Percentiles rank a stretch among this genome's conserved stretches.
phyloP scores from a whole-genome alignment of 2,113 vertebrate genomes.

The Heptranchias perlo region DNA sequence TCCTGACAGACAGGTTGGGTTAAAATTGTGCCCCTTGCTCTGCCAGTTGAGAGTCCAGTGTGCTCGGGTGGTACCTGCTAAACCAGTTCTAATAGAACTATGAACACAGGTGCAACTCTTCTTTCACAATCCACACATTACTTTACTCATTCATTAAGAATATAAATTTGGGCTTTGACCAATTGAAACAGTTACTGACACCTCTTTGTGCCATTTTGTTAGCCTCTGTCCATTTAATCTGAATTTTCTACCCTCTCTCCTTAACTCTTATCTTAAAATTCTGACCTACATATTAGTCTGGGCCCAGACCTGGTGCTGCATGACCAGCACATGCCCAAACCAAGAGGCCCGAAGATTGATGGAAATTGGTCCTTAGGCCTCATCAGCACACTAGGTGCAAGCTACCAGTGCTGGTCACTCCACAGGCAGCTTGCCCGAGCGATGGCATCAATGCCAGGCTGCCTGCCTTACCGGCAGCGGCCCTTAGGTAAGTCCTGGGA shows the following conservation, averaged over 20 bases:
- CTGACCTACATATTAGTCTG: background rate
- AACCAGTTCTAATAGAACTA: too few relatives aligned
- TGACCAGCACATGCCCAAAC: background rate
- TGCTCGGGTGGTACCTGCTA: too few relatives aligned
- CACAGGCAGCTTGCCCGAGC: background rate
- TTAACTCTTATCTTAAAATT: background rate
- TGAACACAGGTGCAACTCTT: too few relatives aligned
- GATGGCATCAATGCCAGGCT: background rate
- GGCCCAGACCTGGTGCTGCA: background rate
- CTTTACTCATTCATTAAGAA: too few relatives aligned
- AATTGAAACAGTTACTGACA: too few relatives aligned
- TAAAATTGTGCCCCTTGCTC: background rate
- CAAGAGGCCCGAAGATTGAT: background rate
- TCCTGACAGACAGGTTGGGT: background rate
- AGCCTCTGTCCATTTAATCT: too few relatives aligned
- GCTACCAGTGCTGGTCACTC: background rate
- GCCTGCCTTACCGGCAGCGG: too few relatives aligned
- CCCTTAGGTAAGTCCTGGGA: too few relatives aligned
- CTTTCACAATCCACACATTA: too few relatives aligned
- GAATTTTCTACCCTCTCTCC: too few relatives aligned
- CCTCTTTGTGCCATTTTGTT: too few relatives aligned
- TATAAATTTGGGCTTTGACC: too few relatives aligned
- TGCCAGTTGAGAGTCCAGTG: background rate
- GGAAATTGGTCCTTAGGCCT: background rate
- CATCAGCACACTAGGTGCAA: background rate